Conservation (phyloP, 2,797 vertebrate genomes). For the Lepilemur septentrionalis region DNA sequence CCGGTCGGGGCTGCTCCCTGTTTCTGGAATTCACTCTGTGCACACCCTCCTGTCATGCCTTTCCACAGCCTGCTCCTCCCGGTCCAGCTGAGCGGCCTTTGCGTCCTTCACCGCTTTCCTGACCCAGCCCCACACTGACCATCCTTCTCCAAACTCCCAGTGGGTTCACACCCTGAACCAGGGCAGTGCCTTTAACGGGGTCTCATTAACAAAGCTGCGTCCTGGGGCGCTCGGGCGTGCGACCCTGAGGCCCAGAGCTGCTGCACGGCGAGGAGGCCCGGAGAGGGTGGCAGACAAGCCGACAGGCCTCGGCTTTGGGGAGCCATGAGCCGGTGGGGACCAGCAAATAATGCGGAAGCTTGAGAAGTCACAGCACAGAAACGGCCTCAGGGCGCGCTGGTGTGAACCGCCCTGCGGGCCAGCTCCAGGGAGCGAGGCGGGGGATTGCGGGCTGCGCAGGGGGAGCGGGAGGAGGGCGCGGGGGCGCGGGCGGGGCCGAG, state of each 20-base stretch:
- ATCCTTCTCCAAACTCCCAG: background rate
- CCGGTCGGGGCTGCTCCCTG: rapidly evolving
- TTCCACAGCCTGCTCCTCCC: background rate
- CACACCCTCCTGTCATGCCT: background rate
- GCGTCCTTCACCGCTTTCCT: background rate
- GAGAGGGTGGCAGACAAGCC: background rate
- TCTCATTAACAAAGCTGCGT: background rate
- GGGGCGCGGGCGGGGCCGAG: too few relatives aligned
- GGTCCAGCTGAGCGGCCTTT: background rate
- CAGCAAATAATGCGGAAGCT: background rate
- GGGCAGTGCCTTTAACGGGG: too few relatives aligned
- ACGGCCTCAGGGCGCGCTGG: rapidly evolving
- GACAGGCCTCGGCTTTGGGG: background rate
- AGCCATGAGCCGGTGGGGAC: background rate
- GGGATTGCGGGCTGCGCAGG: too few relatives aligned
- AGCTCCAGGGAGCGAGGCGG: too few relatives aligned
- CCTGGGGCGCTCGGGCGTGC: too few relatives aligned
- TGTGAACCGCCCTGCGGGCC: rapidly evolving
- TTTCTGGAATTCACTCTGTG: background rate
- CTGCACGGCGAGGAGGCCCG: too few relatives aligned
- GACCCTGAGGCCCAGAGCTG: too few relatives aligned
- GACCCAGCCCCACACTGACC: background rate
- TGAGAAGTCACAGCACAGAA: background rate
- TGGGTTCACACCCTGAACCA: background rate
- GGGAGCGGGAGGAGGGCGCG: too few relatives aligned